Evolutionary conservation across 2,888 invertebrate species (phyloP), one percentile per base, ranked within the genome.

Genomic region (Oasisia sp.): DNA sequence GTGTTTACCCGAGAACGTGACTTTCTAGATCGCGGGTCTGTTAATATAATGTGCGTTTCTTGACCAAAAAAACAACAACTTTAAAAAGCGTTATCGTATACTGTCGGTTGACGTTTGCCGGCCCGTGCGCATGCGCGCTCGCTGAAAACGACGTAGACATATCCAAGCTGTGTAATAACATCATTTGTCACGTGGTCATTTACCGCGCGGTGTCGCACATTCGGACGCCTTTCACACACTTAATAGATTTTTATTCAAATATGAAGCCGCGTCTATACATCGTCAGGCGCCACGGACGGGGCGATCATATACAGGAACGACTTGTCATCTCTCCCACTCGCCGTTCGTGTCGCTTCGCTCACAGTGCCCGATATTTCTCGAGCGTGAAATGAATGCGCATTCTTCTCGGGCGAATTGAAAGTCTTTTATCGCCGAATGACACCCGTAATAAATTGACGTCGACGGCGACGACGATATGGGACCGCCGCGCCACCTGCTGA

Each of bases 371-470:
- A n/a, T 74, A 74, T 19, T 74, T 74, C 27, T 74, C 74, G 27
- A 14, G 74, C 27, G 74, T 74, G 74, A 74, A 74, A 74, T 74
- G 74, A 74, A 74, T 19, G 27, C 27, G 7, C 74, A 74, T 74
- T 74, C 74, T 74, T 74, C 74, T 74, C 19, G 19, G 74, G 74
- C 74, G 74, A 74, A 74, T 74, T 19, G 74, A 74, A 74, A 74
- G 74, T 74, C 74, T 74, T 74, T 74, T 74, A 74, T 74, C 74
- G 74, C 27, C 74, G 74, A 74, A 74, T 74, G 74, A 74, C 74
- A n/a, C 74, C 74, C 27, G 74, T 74, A 74, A 74, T 74, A 74
- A 74, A 74, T 74, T 74, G 74, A 19, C 74, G 74, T 27, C 74
- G 74, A 74, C 74, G 50, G 74, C 74, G 74, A 74, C 74, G 74